Evolutionary conservation across 2,113 vertebrate species (phyloP).

Genomic region (Phainopepla nitens): DNA sequence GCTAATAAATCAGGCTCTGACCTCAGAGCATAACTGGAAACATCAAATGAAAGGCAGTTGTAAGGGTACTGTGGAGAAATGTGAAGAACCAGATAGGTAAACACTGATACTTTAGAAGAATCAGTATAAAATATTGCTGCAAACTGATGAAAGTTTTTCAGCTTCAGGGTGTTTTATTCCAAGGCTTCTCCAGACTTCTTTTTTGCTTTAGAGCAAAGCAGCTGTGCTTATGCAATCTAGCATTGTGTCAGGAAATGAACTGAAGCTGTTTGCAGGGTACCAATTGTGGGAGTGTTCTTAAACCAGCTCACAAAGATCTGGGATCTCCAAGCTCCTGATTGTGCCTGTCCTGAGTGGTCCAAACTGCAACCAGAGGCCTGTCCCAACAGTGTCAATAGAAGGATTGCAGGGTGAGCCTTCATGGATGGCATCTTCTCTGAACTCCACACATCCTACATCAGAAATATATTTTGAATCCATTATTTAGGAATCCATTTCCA

Average conservation of each 20-base stretch:
- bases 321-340: background rate
- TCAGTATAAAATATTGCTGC: background rate
- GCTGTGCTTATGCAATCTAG: background rate
- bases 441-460: background rate
- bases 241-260: background rate
- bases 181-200: background rate
- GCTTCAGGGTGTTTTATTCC: background rate
- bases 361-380: background rate
- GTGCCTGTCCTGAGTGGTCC: background rate
- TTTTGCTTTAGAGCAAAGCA: background rate
- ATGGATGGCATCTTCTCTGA: background rate
- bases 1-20: constrained; percentile 37
- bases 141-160: background rate
- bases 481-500: background rate
- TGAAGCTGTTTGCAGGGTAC: background rate
- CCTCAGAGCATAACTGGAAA: background rate
- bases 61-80: background rate
- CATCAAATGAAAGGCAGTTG: background rate
- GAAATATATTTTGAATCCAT: background rate
- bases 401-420: background rate
- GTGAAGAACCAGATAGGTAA: background rate
- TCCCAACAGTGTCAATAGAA: background rate
- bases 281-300: background rate
- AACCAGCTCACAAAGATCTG: background rate
- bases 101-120: background rate